Evolutionary conservation across 2,113 vertebrate genomes (phyloP), one percentile per base, ranked within the genome.

Genomic region (Dasyurus viverrinus): DNA sequence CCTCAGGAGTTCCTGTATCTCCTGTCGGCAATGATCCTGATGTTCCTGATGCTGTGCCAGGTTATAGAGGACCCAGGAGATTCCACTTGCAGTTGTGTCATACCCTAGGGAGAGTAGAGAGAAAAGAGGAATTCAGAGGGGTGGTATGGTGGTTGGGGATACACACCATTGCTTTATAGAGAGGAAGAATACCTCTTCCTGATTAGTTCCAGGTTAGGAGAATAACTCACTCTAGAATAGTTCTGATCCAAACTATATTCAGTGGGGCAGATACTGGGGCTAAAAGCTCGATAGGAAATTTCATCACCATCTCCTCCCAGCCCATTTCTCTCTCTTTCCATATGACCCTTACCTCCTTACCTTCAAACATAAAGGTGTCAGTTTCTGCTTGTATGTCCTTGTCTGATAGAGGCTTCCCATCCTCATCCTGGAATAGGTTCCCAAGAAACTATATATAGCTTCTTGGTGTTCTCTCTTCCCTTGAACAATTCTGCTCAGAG

Each of bases 321-420:
- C 57, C 30, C 8, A 68, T 9, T 9, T 1, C 25, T 60, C 42
- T 26, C 12, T 46, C 52, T 60, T 90, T 50, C 30, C 46, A 4
- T 14, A 26, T 30, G n/a, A 0, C 92, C 23, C 98, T 99, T 95
- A 99, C 99, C 99, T 97, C 23, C 98, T 99, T 95, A 99, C 99
- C 99, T 97, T 98, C 99, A 27, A 99, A 99, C 99, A 99, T 99
- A 98, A 99, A 99, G 27, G 99, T 99, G 95, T 99, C 98, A 0
- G 99, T 99, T 92, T 99, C 99, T 0, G 99, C 99, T 47, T 99
- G 97, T 14, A 99, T 99, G 97, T 99, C 99, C 91, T 99, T 98
- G 0, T 99, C 98, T 0, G 99, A 98, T 3, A 99, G 97, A 2
- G 99, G 98, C 3, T 97, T 98, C 52, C 99, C 99, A 0, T 99